phyloP scores from a whole-genome alignment of 30 jellyfish, hydroid and myxozoan genomes.

The Sanderia malayensis region DNA sequence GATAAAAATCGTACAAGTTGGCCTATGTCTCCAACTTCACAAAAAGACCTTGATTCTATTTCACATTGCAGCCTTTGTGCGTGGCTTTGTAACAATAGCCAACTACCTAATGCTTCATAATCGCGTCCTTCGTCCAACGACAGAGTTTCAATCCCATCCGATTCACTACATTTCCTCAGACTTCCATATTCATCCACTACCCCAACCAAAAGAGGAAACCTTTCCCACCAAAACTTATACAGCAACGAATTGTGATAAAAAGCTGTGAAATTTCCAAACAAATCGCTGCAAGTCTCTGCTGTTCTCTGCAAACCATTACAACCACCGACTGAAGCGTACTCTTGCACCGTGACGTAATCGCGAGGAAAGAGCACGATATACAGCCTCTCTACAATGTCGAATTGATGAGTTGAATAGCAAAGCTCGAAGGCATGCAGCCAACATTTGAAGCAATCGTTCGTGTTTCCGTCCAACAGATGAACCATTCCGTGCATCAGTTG shows the following conservation, averaged over 20 bases:
- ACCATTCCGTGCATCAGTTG: slow-evolving; percentile 43
- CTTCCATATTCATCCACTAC: too few relatives aligned
- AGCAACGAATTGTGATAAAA: slow-evolving; percentile 13
- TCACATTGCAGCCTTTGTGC: not conserved
- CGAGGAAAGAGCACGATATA: slow-evolving; percentile 45
- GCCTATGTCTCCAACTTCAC: not conserved
- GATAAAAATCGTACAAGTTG: slow-evolving; percentile 12
- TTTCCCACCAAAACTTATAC: slow-evolving; percentile 59
- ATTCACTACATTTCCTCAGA: too few relatives aligned
- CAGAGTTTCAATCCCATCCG: too few relatives aligned
- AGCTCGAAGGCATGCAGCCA: slow-evolving; percentile 64
- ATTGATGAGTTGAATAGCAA: slow-evolving; percentile 21
- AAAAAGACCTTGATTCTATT: not conserved
- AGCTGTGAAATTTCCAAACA: slow-evolving; percentile 15
- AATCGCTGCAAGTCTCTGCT: not conserved
- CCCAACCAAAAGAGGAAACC: slow-evolving; percentile 22
- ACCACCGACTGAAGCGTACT: not conserved
- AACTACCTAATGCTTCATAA: too few relatives aligned
- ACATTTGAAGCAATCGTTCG: slow-evolving; percentile 12
- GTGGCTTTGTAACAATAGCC: not conserved
- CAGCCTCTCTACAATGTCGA: slow-evolving; percentile 28
- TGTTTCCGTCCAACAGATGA: slow-evolving; percentile 24
- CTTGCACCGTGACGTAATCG: slow-evolving; percentile 32
- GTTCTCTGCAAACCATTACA: not conserved
- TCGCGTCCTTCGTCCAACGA: too few relatives aligned